Evolutionary conservation across 2,113 vertebrate species (phyloP).

Genomic region (cattle (Bos taurus)): ARS-UCD2.0 NC_037347.1:49276501-49277000

Average conservation of each 20-base stretch:
- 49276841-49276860: accelerated
- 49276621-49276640: not conserved
- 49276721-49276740: not conserved
- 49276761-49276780: not conserved
- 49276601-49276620: not conserved
- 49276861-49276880: not conserved
- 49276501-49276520: not conserved
- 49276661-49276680: not conserved
- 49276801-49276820: not conserved
- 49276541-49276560: not conserved
- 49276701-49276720: not conserved
- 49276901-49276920: not conserved
- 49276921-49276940: not conserved
- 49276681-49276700: not conserved
- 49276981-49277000: not conserved
- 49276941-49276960: not conserved
- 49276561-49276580: not conserved
- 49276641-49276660: not conserved
- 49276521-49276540: not conserved
- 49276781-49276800: not conserved
- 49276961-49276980: not conserved
- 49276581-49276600: not conserved
- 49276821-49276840: not conserved
- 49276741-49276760: not conserved
- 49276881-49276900: not conserved